phyloP scores from a whole-genome alignment of 2,888 invertebrate genomes.

The Punctoribates punctum region DNA sequence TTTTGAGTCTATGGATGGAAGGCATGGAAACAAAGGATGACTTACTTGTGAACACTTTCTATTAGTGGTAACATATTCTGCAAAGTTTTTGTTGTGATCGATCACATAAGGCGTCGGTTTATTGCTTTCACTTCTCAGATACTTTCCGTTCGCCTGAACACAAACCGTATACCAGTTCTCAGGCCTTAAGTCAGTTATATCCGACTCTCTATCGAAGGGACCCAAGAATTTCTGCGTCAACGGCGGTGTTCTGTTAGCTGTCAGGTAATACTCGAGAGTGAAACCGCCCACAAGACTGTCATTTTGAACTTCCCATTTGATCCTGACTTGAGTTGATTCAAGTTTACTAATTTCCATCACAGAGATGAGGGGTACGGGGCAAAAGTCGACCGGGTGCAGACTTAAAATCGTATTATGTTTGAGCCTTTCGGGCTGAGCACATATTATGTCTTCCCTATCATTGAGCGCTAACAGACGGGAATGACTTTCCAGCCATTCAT shows the following conservation, averaged over 20 bases:
- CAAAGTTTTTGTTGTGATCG: conserved; percentile 44
- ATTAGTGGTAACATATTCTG: conserved; percentile 46
- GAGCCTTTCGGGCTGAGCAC: conserved; percentile 77
- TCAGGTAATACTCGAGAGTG: conserved; percentile 71
- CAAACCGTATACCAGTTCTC: conserved; percentile 80
- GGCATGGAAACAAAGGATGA: background rate
- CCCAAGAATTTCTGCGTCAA: conserved; percentile 42
- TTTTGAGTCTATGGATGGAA: background rate
- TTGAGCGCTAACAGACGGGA: conserved; percentile 62
- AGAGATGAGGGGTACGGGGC: conserved; percentile 74
- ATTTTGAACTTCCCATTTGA: conserved; percentile 76
- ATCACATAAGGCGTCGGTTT: conserved; percentile 49
- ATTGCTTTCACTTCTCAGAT: conserved; percentile 53
- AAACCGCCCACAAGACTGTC: conserved; percentile 73
- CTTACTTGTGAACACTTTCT: conserved; percentile 49
- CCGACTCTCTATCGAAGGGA: conserved; percentile 61
- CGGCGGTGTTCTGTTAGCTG: conserved; percentile 45
- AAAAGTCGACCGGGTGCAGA: conserved; percentile 74
- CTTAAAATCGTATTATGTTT: conserved; percentile 71
- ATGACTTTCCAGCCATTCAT: conserved; percentile 88
- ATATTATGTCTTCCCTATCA: conserved; percentile 58
- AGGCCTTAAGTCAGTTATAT: conserved; percentile 69
- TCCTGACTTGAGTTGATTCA: conserved; percentile 74
- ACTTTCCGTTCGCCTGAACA: conserved; percentile 78
- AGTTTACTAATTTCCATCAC: conserved; percentile 82